Conservation (phyloP, 2,113 vertebrate species). For the Oncorhynchus masou region DNA sequence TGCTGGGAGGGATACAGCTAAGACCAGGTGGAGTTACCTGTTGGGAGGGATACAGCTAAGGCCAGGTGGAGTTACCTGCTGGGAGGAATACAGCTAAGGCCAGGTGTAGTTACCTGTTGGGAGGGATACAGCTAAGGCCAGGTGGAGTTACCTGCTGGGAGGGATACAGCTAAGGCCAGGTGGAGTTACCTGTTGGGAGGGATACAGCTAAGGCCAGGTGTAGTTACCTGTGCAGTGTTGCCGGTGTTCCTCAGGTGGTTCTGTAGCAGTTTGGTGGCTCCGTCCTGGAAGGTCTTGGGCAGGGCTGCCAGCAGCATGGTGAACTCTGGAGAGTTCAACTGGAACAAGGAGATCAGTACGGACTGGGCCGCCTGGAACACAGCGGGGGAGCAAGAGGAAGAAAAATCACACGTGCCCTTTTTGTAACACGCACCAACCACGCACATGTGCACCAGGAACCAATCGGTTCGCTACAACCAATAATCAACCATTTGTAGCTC, state of each 20-base stretch:
- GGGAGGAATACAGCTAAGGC: too few relatives aligned
- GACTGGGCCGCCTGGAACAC: slow-evolving; percentile 87
- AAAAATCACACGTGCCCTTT: too few relatives aligned
- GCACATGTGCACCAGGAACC: slow-evolving; percentile 7
- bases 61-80: too few relatives aligned
- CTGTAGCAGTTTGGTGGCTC: slow-evolving; percentile 95
- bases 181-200: too few relatives aligned
- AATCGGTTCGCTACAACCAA: background rate
- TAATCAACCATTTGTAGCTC: background rate
- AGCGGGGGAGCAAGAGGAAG: background rate
- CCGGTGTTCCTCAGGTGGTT: slow-evolving; percentile 93
- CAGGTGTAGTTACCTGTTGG: too few relatives aligned
- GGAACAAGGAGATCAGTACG: slow-evolving; percentile 93
- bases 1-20: too few relatives aligned
- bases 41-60: too few relatives aligned
- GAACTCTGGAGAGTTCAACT: slow-evolving; percentile 97
- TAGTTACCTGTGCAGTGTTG: slow-evolving; percentile 83
- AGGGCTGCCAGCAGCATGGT: slow-evolving; percentile 95
- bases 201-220: too few relatives aligned
- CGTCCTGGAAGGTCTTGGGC: slow-evolving; percentile 97
- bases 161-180: too few relatives aligned
- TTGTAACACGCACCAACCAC: background rate
- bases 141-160: too few relatives aligned
- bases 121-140: too few relatives aligned
- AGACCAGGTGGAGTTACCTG: too few relatives aligned